Conservation (phyloP, 2,797 vertebrate genomes). For the Eulemur rubriventer region DNA sequence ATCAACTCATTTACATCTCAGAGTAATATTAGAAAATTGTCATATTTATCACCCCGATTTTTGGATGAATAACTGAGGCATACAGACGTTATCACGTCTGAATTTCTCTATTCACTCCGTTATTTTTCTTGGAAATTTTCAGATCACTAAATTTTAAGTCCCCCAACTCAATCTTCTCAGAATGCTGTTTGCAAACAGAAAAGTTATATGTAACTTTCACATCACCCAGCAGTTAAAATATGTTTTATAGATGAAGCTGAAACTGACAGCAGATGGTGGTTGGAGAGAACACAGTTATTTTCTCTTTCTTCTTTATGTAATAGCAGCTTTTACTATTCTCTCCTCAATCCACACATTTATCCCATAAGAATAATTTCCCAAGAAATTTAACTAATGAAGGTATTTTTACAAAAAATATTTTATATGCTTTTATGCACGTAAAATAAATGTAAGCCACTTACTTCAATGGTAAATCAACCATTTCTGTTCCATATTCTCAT, state of each 20-base stretch:
- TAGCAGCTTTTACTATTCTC: neutral
- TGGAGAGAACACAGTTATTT: slow-evolving; percentile 55
- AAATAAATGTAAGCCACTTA: neutral
- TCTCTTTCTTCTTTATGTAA: slow-evolving; percentile 45
- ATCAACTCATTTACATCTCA: neutral
- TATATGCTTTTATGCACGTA: neutral
- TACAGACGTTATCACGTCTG: neutral
- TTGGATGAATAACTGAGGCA: neutral
- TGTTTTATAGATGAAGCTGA: slow-evolving; percentile 68
- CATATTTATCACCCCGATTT: neutral
- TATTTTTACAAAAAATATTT: neutral
- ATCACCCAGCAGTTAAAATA: slow-evolving; percentile 44
- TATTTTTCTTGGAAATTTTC: neutral
- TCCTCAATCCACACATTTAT: neutral
- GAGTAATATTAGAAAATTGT: neutral
- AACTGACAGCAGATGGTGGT: slow-evolving; percentile 66
- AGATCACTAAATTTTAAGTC: neutral
- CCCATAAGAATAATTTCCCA: neutral
- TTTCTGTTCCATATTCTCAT: neutral
- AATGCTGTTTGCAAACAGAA: slow-evolving; percentile 50
- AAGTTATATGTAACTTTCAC: slow-evolving; percentile 59
- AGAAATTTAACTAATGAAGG: neutral
- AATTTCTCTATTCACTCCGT: neutral
- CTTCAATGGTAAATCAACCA: neutral
- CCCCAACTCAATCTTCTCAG: neutral